Base-by-base conservation (phyloP, 2,113 vertebrate genomes). In the Ploceus nigricollis region DNA sequence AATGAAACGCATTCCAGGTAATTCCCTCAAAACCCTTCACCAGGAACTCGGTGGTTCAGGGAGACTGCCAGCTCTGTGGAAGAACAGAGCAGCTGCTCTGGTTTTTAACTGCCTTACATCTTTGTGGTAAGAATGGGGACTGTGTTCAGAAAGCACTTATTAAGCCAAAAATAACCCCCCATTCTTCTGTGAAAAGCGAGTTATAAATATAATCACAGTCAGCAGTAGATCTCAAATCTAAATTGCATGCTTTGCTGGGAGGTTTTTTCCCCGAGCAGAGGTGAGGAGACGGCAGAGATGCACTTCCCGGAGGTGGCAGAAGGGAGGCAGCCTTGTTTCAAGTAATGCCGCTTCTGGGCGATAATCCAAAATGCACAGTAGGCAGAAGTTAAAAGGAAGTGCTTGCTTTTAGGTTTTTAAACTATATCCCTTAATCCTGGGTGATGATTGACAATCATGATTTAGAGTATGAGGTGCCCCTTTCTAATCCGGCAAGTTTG, bases 371-470 rank as follows among this genome's bases (percentile, higher is more conserved):
- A 98, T 97, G 98, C 97, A 94, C 98, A 98, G 98, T 98, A 98
- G 98, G 98, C 98, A 98, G 98, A 99, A 98, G 98, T 98, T 98
- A 98, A 99, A 99, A 99, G 99, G 98, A 98, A 99, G 98, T 98
- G 98, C 99, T 98, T 99, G 98, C 99, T 99, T 99, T 99, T 99
- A 99, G 99, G 98, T 99, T 99, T 99, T 99, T 99, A 99, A 99
- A 99, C 98, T 99, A 98, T 99, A 99, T 99, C 99, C 99, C 98
- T 99, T 99, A 99, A 99, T 99, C 99, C 99, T 98, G 98, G 98
- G 98, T 98, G 98, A 99, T 99, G 99, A 99, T 99, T 99, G 99
- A 99, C 99, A 99, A 99, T 99, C 98, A 98, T 99, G 99, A 99
- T 99, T 99, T 99, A 98, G 99, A 99, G 99, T 99, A 99, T 98